phyloP scores from a whole-genome alignment of 2,113 vertebrate species.

The Oreochromis aureus region DNA sequence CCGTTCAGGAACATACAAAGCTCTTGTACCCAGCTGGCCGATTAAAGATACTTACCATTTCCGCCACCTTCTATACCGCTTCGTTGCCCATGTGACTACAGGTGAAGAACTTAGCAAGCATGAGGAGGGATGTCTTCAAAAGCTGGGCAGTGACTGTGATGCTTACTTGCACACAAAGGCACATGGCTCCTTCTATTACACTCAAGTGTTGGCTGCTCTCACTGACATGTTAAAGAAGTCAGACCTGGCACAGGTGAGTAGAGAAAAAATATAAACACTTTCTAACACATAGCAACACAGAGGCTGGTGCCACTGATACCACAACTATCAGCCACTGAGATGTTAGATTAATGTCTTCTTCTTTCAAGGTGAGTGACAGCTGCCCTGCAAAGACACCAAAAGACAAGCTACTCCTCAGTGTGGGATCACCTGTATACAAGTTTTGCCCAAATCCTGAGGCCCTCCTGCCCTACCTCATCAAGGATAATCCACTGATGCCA shows the following conservation, averaged over 20 bases:
- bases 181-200: too few relatives aligned
- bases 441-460: slow-evolving; percentile 62
- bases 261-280: too few relatives aligned
- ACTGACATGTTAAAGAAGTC: slow-evolving; percentile 68
- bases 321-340: not conserved
- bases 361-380: slow-evolving; percentile 52
- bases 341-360: not conserved
- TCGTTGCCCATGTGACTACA: slow-evolving; percentile 67
- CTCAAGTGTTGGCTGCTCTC: slow-evolving; percentile 60
- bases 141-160: slow-evolving; percentile 53
- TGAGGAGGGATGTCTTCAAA: slow-evolving; percentile 41
- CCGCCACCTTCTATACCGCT: slow-evolving; percentile 66
- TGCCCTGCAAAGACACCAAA: slow-evolving; percentile 71
- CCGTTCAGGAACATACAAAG: slow-evolving; percentile 29
- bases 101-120: slow-evolving; percentile 43
- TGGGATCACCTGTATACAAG: slow-evolving; percentile 71
- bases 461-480: slow-evolving; percentile 69
- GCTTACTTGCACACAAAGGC: too few relatives aligned
- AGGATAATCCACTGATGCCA: slow-evolving; percentile 43
- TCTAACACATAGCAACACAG: too few relatives aligned
- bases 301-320: not conserved
- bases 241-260: slow-evolving; percentile 73
- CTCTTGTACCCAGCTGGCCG: slow-evolving; percentile 11
- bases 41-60: slow-evolving; percentile 8
- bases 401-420: slow-evolving; percentile 76